Evolutionary conservation across 2,888 invertebrate genomes (phyloP).

Genomic region (Herminia tarsipennalis): DNA sequence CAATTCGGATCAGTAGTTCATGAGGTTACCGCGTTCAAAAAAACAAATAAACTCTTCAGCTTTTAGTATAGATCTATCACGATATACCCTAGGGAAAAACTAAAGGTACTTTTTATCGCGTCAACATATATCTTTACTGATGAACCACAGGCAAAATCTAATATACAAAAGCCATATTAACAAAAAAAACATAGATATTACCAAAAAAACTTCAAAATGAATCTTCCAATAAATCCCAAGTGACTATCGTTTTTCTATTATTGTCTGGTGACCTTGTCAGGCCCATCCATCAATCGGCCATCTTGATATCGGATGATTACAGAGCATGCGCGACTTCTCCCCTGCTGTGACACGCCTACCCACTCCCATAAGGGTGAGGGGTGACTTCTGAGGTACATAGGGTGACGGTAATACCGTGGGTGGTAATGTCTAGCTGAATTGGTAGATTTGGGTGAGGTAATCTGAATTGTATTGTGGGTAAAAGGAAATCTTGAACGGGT

Average conservation of each 20-base stretch:
- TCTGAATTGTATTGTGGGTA: background rate
- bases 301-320: conserved; percentile 67
- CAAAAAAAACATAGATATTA: background rate
- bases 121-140: no score
- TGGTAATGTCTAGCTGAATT: background rate
- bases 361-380: conserved; percentile 39
- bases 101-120: no score
- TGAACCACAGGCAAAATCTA: no score
- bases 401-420: no score
- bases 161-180: background rate
- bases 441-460: background rate
- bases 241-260: conserved; percentile 2
- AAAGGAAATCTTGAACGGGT: background rate
- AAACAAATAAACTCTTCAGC: no score
- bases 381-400: conserved; percentile 30
- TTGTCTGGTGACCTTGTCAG: conserved; percentile 31
- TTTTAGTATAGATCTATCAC: no score
- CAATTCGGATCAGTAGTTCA: no score
- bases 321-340: conserved; percentile 77
- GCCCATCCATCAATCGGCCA: conserved; percentile 64
- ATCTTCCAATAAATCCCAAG: background rate
- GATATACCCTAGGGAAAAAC: no score
- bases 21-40: no score
- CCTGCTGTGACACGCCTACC: conserved; percentile 70
- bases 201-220: background rate